Evolutionary conservation across 2,113 vertebrate species (phyloP), one percentile per base, ranked within the genome.

Genomic region (Okapia johnstoni): DNA sequence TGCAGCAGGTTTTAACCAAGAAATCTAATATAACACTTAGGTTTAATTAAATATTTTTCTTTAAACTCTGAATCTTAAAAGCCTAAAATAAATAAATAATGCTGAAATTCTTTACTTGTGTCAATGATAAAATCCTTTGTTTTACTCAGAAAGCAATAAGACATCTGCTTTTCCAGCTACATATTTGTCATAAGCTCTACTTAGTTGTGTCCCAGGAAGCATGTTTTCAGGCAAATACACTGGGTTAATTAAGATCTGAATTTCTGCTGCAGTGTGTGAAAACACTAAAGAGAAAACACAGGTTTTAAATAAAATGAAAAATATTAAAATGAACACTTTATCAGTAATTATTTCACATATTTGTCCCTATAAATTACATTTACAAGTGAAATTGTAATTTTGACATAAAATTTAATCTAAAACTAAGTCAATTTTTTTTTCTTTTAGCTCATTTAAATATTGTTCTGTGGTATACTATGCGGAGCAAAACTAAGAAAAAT

Each of bases 141-240:
- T 40, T 54, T 90, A 79, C 96, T 98, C 96, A 80, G 13, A 92
- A 88, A 97, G 50, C 0, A 2, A n/a, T 97, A 97, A 97, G 88
- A 57, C 80, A 63, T 85, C 86, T 93, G 96, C 80, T 96, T 88
- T 98, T 93, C 96, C 96, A 90, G 87, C 76, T 96, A 90, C 90
- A 50, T 98, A 50, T 91, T 81, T 90, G 97, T 98, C 96, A 79
- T 93, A 98, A 96, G 28, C 96, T 97, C 16, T 9, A 60, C 94
- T 96, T 93, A 97, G 16, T 16, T 98, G 95, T 96, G 93, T 93
- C 63, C 92, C 87, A 95, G 96, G 17, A 70, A 54, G 58, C 79
- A 92, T 96, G 36, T 94, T 98, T 83, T 98, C 98, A 94, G 43
- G 90, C 60, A 98, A 80, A 96, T 97, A 97, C 57, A 98, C 63